A percentile compares a stretch with the other conserved stretches of the same genome.
These are phyloP conservation scores for Oscarella lobularis DNA, from an alignment of 37 sponge, comb jelly and placozoan genomes.

Conservation along the genomic window DNA sequence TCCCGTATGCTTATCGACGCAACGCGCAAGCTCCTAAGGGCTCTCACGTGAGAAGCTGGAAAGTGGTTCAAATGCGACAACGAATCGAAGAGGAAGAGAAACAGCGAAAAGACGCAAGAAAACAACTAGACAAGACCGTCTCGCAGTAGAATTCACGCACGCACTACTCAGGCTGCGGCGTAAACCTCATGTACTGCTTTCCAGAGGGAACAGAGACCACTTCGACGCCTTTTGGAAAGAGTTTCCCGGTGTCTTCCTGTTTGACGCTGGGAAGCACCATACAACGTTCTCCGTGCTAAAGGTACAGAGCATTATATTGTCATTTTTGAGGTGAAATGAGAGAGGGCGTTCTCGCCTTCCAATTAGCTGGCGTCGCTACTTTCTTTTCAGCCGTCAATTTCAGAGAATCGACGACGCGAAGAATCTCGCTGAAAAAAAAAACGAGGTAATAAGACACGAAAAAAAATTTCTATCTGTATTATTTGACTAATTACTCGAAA, in stretches of 20 bases:
- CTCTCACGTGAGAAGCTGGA: too few species aligned
- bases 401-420: conserved; percentile 90
- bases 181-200: conserved; percentile 88
- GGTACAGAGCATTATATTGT: background rate
- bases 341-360: conserved; percentile 42
- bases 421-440: conserved; percentile 58
- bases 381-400: conserved; percentile 92
- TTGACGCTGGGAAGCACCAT: conserved; percentile 92
- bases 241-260: conserved; percentile 57
- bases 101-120: too few species aligned
- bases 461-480: background rate
- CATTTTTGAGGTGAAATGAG: background rate
- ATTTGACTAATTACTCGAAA: conserved; percentile 48
- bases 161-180: conserved; percentile 83
- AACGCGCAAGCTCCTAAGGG: too few species aligned
- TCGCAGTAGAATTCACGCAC: too few species aligned
- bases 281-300: conserved; percentile 77
- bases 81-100: too few species aligned
- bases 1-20: too few species aligned
- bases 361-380: conserved; percentile 98
- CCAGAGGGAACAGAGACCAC: conserved; percentile 77
- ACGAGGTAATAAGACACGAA: background rate
- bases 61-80: too few species aligned
- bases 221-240: conserved; percentile 73
- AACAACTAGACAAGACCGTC: too few species aligned